A percentile compares a stretch with the other conserved stretches of the same genome.
These are phyloP conservation scores for Aptenodytes forsteri DNA, from an alignment of 2,113 vertebrate genomes.

Conservation along the genomic window DNA sequence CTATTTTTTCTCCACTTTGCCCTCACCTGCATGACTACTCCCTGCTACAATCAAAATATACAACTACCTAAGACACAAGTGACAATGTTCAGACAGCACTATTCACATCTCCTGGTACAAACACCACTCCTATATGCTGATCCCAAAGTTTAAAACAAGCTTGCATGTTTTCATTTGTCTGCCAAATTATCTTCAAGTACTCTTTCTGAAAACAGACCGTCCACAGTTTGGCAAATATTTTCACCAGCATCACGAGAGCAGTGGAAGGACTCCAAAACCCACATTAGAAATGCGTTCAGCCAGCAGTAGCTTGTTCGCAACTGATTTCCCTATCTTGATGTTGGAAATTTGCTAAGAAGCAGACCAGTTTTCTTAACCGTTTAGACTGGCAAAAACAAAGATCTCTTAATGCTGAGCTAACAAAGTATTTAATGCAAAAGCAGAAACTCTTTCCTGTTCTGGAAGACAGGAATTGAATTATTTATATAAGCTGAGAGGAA, in stretches of 20 bases:
- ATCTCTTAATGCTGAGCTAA: neutral
- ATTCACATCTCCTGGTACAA: neutral
- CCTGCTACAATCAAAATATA: neutral
- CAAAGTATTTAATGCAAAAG: neutral
- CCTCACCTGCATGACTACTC: neutral
- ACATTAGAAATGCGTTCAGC: neutral
- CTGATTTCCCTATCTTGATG: neutral
- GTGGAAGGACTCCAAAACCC: neutral
- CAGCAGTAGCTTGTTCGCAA: neutral
- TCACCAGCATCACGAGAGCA: neutral
- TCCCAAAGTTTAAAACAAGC: neutral
- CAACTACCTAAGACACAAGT: neutral
- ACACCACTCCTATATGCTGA: neutral
- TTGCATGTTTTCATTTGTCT: neutral
- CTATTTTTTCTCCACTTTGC: neutral
- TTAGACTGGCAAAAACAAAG: neutral
- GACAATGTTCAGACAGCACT: neutral
- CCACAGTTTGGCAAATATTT: neutral
- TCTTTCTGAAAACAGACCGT: neutral
- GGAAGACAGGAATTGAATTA: neutral
- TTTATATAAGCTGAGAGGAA: neutral
- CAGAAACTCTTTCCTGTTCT: neutral
- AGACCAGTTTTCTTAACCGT: neutral
- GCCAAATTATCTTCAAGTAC: neutral
- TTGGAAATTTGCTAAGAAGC: neutral